A percentile compares a stretch with the other conserved stretches of the same genome.
Conservation (phyloP, 2,888 invertebrate genomes). For the Drosophila neutralis region DNA sequence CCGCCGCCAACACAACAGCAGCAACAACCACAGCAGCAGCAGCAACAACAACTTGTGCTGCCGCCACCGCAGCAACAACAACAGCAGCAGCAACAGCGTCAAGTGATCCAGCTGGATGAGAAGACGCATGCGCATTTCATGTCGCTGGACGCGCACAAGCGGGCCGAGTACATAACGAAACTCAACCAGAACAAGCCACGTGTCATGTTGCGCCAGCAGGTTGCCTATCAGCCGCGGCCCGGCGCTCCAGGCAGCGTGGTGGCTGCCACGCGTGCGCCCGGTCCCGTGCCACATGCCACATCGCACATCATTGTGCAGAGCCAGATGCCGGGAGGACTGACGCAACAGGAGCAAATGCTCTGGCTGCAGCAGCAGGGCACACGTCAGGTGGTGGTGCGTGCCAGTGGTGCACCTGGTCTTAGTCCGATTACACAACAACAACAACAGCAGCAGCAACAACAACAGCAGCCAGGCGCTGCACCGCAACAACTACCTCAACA, state of each 20-base stretch:
- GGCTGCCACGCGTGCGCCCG: conserved; percentile 85
- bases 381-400: conserved; percentile 86
- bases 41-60: conserved; percentile 74
- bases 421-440: conserved; percentile 82
- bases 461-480: conserved; percentile 52
- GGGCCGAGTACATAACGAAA: conserved; percentile 92
- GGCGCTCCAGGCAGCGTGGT: conserved; percentile 84
- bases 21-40: conserved; percentile 68
- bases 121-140: conserved; percentile 93
- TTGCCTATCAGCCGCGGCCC: conserved; percentile 84
- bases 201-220: conserved; percentile 86
- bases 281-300: conserved; percentile 82
- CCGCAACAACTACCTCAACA: conserved; percentile 61
- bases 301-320: conserved; percentile 89
- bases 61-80: conserved; percentile 64
- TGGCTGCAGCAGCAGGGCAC: conserved; percentile 89
- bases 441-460: conserved; percentile 64
- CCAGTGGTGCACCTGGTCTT: conserved; percentile 82
- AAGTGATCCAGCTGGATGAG: conserved; percentile 92
- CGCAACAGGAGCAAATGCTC: conserved; percentile 88
- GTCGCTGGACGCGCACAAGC: conserved; percentile 92
- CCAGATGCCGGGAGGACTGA: conserved; percentile 88
- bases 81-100: conserved; percentile 85
- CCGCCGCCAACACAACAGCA: conserved; percentile 48
- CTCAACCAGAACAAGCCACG: conserved; percentile 89